These are phyloP conservation scores for Toxotes jaculatrix DNA, from an alignment of 2,113 vertebrate genomes.

Conservation along the genomic window DNA sequence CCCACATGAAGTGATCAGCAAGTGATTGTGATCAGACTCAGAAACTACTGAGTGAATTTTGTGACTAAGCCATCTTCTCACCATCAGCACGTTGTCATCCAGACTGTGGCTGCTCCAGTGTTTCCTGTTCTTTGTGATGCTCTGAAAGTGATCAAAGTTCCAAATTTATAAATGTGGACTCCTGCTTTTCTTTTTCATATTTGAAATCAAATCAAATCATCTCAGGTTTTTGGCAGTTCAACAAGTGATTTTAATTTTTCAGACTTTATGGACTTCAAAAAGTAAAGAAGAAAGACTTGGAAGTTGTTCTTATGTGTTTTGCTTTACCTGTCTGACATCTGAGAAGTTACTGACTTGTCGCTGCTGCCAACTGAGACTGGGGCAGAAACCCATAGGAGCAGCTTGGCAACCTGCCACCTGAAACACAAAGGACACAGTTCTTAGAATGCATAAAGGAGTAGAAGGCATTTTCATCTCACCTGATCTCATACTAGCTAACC, in stretches of 20 bases:
- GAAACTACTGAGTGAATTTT: background rate
- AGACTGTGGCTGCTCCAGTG: constrained; percentile 92
- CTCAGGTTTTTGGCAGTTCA: background rate
- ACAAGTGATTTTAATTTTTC: background rate
- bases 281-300: background rate
- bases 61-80: constrained; percentile 70
- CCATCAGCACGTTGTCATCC: constrained; percentile 94
- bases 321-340: constrained; percentile 72
- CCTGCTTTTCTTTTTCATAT: too few relatives aligned
- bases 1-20: background rate
- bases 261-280: background rate
- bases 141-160: constrained; percentile 79
- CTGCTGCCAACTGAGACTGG: constrained; percentile 93
- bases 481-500: background rate
- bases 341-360: constrained; percentile 94
- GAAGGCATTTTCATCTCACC: background rate
- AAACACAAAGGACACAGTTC: constrained; percentile 9
- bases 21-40: background rate
- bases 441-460: background rate
- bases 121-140: constrained; percentile 89
- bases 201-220: background rate
- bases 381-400: constrained; percentile 92
- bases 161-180: too few relatives aligned
- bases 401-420: constrained; percentile 92
- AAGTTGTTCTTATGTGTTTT: background rate